These are phyloP conservation scores for Coregonus ussuriensis DNA, from an alignment of 2,797 vertebrate species.

Conservation along the genomic window DNA sequence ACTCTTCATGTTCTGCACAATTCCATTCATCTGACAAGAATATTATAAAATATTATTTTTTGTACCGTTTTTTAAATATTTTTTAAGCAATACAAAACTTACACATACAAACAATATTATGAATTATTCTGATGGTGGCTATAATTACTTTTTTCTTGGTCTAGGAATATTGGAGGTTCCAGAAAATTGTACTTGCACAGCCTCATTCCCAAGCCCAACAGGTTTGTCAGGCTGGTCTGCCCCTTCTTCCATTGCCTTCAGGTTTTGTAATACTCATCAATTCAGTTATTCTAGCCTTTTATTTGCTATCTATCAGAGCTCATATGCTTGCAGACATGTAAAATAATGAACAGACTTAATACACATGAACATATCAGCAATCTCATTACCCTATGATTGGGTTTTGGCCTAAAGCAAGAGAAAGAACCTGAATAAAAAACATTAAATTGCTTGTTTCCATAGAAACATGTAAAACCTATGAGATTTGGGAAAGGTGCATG, in stretches of 20 bases:
- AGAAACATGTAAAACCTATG: constrained; percentile 20
- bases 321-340: constrained; percentile 7
- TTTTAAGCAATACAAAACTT: too few species aligned
- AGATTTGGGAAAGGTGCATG: neutral
- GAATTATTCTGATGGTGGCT: neutral
- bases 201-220: constrained; percentile 86
- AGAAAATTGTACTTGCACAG: constrained; percentile 84
- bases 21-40: constrained; percentile 6
- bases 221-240: constrained; percentile 81
- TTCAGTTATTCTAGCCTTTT: neutral
- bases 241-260: neutral
- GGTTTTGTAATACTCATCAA: constrained; percentile 5
- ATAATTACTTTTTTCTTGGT: constrained; percentile 74
- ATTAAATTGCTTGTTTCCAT: constrained; percentile 21
- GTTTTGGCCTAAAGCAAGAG: constrained; percentile 4
- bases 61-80: too few species aligned
- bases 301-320: neutral
- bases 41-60: neutral
- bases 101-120: too few species aligned
- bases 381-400: constrained; percentile 8
- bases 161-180: constrained; percentile 86
- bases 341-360: neutral
- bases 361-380: neutral
- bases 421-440: constrained; percentile 1
- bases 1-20: neutral